Base-by-base conservation (phyloP, 2,113 vertebrate species). In the Trogon surrucura region DNA sequence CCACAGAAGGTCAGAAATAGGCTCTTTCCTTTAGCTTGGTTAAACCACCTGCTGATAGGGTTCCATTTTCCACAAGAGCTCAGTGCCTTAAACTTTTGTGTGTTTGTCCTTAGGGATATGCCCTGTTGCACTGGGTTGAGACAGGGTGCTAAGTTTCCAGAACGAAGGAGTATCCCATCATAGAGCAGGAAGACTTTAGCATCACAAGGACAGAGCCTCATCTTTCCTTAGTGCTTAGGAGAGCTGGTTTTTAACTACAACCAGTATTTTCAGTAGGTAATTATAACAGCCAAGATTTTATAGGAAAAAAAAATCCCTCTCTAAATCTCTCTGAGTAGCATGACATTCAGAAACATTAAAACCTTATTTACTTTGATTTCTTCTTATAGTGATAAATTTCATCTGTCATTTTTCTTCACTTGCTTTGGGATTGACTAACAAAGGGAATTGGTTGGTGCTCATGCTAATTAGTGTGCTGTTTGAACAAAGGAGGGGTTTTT, bases 311-410 rank as follows among this genome's bases (percentile, higher is more conserved):
- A 57, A 47, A 15, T 11, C 12, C 21, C 7, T 51, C 17, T 85
- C 26, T 19, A 21, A 89, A 56, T 8, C 8, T 74, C 45, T 60
- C 44, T 87, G n/a, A 51, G 48, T 87, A 21, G 66, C 6, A 4
- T 91, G 88, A 75, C 26, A 69, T 80, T 82, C 74, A 82, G 79
- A 90, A 95, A 61, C 11, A n/a, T 23, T 3, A 78, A 93, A 88
- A 88, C 71, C 36, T 83, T 85, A 38, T 5, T 93, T 92, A 56
- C 57, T 81, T 90, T 80, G n/a, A 66, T 88, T 93, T 88, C 41
- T 89, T 88, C 53, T 85, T 69, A 32, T 2, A 74, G 20, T 67
- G 48, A 85, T 74, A 41, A 74, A 79, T 93, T 78, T 77, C 3
- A 73, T 83, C 58, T 93, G 64, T 66, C 41, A 21, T 53, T 85